phyloP scores from a whole-genome alignment of 2,888 invertebrate species.

The Aspidapion aeneum region DNA sequence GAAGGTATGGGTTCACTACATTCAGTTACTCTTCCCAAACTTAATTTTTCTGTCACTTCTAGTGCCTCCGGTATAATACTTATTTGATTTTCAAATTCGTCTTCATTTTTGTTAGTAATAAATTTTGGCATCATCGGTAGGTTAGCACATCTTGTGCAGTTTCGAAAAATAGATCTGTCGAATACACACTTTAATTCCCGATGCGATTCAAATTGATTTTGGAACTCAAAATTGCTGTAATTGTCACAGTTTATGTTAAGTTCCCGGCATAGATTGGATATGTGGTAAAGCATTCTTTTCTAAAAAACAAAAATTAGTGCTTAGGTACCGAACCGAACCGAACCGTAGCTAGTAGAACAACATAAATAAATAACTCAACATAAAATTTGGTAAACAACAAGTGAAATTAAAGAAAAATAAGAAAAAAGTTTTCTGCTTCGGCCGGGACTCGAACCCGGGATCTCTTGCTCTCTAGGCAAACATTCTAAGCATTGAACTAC shows the following conservation, averaged over 20 bases:
- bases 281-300: conserved; percentile 31
- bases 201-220: background rate
- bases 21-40: conserved; percentile 29
- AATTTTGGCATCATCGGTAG: background rate
- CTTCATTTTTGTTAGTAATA: background rate
- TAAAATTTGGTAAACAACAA: too few relatives aligned
- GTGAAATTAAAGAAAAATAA: too few relatives aligned
- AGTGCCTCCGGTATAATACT: conserved; percentile 9
- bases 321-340: too few relatives aligned
- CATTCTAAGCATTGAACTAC: too few relatives aligned
- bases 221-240: conserved; percentile 1
- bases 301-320: too few relatives aligned
- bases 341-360: too few relatives aligned
- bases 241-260: conserved; percentile 23
- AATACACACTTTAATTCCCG: background rate
- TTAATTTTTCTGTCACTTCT: conserved; percentile 18
- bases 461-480: too few relatives aligned
- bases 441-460: too few relatives aligned
- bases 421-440: too few relatives aligned
- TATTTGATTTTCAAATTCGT: background rate
- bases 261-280: conserved; percentile 27
- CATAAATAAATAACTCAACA: too few relatives aligned
- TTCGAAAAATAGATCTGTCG: background rate
- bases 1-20: conserved; percentile 25
- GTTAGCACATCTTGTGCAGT: conserved; percentile 9